Percentiles rank a stretch among this genome's conserved stretches.
phyloP scores from a whole-genome alignment of 2,113 vertebrate genomes.

The Colistium nudipinnis region DNA sequence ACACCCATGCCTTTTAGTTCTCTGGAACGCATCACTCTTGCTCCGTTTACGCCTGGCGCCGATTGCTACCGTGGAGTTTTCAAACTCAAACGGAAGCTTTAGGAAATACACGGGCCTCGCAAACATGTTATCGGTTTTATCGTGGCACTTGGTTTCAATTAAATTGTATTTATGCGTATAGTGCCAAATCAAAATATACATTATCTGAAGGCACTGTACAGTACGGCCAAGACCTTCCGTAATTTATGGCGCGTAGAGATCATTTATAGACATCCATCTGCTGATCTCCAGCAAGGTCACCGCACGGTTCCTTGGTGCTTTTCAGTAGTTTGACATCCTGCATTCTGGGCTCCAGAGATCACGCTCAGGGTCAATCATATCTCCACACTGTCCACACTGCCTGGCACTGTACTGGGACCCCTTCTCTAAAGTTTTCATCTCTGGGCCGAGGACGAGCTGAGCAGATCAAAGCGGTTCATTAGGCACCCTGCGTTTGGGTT shows the following conservation, averaged over 20 bases:
- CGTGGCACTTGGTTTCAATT: no score
- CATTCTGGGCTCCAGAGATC: conserved; percentile 25
- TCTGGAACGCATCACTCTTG: no score
- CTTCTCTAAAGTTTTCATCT: conserved; percentile 23
- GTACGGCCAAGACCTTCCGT: no score
- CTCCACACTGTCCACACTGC: conserved; percentile 38
- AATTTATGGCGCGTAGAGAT: no score
- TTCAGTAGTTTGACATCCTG: conserved; percentile 39
- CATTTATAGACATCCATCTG: conserved; percentile 27
- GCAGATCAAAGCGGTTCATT: conserved; percentile 62
- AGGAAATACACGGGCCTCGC: no score
- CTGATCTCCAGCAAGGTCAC: conserved; percentile 52
- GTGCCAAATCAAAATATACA: no score
- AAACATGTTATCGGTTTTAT: no score
- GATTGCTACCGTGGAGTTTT: no score
- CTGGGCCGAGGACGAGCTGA: conserved; percentile 26
- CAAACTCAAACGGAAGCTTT: no score
- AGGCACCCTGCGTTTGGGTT: background rate
- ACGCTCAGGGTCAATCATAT: conserved; percentile 40
- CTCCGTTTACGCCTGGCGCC: background rate
- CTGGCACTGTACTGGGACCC: conserved; percentile 23
- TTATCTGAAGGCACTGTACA: no score
- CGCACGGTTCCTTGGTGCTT: conserved; percentile 22
- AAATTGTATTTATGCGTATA: no score
- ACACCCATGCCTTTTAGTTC: no score